A percentile compares a stretch with the other conserved stretches of the same genome.
Conservation (phyloP, 2,888 invertebrate species). For the Agonopterix heracliana region DNA sequence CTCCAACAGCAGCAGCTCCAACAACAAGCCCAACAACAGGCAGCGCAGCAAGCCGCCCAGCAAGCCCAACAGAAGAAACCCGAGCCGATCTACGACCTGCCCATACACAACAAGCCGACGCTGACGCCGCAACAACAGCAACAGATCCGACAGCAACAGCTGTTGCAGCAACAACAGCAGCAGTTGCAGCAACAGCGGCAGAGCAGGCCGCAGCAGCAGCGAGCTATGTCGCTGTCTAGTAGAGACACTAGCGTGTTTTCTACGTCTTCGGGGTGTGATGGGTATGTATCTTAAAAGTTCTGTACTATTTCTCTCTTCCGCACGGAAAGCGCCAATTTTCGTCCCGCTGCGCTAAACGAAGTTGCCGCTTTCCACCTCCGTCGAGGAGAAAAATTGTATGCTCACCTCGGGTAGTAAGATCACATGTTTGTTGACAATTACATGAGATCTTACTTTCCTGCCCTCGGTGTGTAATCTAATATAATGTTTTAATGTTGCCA, state of each 20-base stretch:
- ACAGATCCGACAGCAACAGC: slow-evolving; percentile 30
- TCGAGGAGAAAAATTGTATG: too few species aligned
- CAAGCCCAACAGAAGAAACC: slow-evolving; percentile 50
- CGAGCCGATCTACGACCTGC: slow-evolving; percentile 64
- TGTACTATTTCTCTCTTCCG: not conserved
- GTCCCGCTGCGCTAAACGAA: too few species aligned
- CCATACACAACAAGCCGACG: slow-evolving; percentile 63
- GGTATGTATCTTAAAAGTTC: slow-evolving; percentile 33
- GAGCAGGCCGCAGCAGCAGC: slow-evolving; percentile 34
- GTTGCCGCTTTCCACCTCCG: too few species aligned
- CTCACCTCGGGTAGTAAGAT: too few species aligned
- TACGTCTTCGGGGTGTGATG: slow-evolving; percentile 63
- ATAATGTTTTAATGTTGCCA: too few species aligned
- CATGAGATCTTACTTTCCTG: too few species aligned
- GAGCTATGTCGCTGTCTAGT: slow-evolving; percentile 52
- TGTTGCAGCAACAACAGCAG: slow-evolving; percentile 22
- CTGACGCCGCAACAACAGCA: slow-evolving; percentile 50
- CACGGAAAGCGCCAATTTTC: too few species aligned
- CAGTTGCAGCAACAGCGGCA: slow-evolving; percentile 30
- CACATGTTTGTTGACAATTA: too few species aligned
- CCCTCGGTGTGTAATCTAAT: too few species aligned
- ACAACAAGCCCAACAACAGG: slow-evolving; percentile 20
- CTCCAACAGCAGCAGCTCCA: slow-evolving; percentile 11
- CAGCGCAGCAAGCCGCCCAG: slow-evolving; percentile 10
- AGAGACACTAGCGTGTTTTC: slow-evolving; percentile 67